Evolutionary conservation across 2,797 vertebrate genomes (phyloP), one percentile per base, ranked within the genome.

Genomic region (Falco naumanni): DNA sequence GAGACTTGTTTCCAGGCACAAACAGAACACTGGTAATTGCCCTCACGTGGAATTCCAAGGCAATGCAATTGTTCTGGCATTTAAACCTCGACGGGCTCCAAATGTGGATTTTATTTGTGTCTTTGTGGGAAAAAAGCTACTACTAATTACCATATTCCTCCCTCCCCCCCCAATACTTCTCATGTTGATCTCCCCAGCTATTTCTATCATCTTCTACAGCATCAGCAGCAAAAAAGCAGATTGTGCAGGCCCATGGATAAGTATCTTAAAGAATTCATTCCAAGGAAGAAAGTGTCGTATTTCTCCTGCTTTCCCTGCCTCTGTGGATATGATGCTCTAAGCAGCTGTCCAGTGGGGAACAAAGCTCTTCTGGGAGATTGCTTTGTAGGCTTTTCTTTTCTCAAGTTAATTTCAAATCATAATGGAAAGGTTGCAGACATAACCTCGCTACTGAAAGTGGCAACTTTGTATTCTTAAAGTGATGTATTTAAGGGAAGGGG

Each of bases 11-110:
- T 82, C 72, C 79, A 96, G 87, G 89, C 72, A 92, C 56, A 89
- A 43, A 90, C 34, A 93, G 39, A 77, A 78, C 4, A 1, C 77
- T 72, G 61, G 53, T 87, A 95, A 94, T 96, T 96, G 95, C 95
- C 96, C 96, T 96, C 96, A 95, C 84, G 84, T 92, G 96, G 96
- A 95, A 95, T 87, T 93, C 78, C 65, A 89, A 91, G 90, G 94
- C 94, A 97, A 65, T 95, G 89, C 94, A 96, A 94, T 89, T 93
- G 94, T 86, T 93, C 65, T 83, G 84, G 69, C 84, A 92, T 86
- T 95, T 87, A 91, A 93, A 91, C 57, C 87, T 94, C 83, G 72
- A 37, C 1, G 65, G 77, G 57, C 69, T 93, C 92, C 93, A 95
- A 90, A 92, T 95, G 92, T 61, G 71, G 41, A 82, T 78, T 90